A percentile compares a stretch with the other conserved stretches of the same genome.
Evolutionary conservation across 2,797 vertebrate species (phyloP).

Genomic region (Tinamus major): DNA sequence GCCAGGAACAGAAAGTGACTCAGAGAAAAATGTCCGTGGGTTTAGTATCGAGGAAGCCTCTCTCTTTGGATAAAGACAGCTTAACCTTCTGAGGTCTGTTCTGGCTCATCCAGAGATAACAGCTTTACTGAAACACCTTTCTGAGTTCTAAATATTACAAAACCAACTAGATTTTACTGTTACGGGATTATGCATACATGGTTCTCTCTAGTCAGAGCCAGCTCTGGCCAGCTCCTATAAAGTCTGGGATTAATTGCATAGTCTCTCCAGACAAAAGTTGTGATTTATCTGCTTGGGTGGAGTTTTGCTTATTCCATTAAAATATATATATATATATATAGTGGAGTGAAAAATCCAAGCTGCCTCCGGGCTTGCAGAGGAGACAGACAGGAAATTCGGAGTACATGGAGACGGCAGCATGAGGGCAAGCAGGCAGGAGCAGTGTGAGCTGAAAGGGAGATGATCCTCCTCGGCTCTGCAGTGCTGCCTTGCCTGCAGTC

Average conservation of each 20-base stretch:
- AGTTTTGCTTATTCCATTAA: not conserved
- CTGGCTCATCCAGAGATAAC: not conserved
- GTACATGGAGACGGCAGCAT: fast-evolving
- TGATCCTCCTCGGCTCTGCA: not conserved
- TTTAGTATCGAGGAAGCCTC: not conserved
- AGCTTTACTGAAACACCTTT: not conserved
- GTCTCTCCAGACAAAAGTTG: not conserved
- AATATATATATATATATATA: no score
- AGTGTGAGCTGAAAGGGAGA: not conserved
- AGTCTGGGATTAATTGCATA: constrained; percentile 27
- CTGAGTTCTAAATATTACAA: constrained; percentile 1
- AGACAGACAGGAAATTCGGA: not conserved
- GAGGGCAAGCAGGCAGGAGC: not conserved
- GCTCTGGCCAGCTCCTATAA: not conserved
- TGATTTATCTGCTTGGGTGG: constrained; percentile 47
- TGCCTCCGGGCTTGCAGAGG: not conserved
- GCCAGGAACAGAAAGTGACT: constrained; percentile 32
- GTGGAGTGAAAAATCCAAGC: not conserved
- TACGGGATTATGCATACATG: constrained; percentile 5
- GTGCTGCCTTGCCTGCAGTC: not conserved
- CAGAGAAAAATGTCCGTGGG: constrained; percentile 17
- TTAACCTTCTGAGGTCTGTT: constrained; percentile 24
- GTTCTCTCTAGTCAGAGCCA: constrained; percentile 26
- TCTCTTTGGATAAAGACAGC: not conserved
- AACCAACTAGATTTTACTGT: not conserved